phyloP scores from a whole-genome alignment of 2,113 vertebrate species.

The Lepisosteus oculatus region DNA sequence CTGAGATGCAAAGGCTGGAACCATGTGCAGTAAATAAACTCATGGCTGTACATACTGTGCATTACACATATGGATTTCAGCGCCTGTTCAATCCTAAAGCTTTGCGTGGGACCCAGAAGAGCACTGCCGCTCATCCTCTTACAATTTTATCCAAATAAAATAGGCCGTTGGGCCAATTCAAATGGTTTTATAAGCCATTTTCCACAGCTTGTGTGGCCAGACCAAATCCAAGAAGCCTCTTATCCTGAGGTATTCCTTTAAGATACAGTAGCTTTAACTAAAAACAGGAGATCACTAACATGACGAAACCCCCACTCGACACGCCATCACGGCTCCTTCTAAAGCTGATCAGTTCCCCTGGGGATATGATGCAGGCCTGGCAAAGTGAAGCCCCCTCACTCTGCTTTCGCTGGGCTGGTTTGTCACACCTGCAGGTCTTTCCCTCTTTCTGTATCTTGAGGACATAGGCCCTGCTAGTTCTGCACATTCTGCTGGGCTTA shows the following conservation, averaged over 20 bases:
- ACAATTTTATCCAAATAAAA: constrained; percentile 73
- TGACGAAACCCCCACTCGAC: constrained; percentile 61
- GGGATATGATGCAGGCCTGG: background rate
- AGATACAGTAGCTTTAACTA: constrained; percentile 37
- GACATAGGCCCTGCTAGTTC: background rate
- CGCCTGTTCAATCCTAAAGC: constrained; percentile 52
- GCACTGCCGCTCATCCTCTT: constrained; percentile 68
- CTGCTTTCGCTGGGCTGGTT: background rate
- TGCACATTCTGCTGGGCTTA: constrained; percentile 2
- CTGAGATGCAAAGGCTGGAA: constrained; percentile 26
- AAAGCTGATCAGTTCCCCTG: constrained; percentile 45
- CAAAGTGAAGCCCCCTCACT: background rate
- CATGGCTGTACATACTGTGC: constrained; percentile 44
- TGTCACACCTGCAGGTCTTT: background rate
- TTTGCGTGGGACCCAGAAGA: constrained; percentile 45
- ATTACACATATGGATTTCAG: constrained; percentile 57
- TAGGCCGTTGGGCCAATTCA: constrained; percentile 53
- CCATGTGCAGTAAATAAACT: constrained; percentile 53
- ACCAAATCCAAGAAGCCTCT: constrained; percentile 67
- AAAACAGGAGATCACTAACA: constrained; percentile 38
- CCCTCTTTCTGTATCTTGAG: background rate
- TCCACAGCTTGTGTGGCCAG: constrained; percentile 70
- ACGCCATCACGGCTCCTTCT: constrained; percentile 46
- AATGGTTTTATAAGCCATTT: constrained; percentile 70
- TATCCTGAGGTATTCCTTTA: constrained; percentile 49